phyloP scores from a whole-genome alignment of 2,888 invertebrate species.

The Nasonia oneida region DNA sequence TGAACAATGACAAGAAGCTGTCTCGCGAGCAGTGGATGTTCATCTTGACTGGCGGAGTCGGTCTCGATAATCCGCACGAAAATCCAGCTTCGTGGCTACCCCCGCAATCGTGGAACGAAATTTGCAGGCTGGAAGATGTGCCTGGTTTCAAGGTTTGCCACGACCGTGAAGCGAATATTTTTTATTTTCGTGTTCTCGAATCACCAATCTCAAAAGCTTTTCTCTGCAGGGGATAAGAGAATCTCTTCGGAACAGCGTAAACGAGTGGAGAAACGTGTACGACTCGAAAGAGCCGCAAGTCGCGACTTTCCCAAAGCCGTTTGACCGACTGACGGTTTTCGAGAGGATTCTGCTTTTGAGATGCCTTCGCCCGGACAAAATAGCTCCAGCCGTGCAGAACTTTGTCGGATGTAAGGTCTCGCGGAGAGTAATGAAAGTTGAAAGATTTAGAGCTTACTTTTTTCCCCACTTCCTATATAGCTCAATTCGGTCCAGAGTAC shows the following conservation, averaged over 20 bases:
- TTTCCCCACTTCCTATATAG: constrained; percentile 75
- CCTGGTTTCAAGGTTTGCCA: constrained; percentile 79
- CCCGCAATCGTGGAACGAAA: constrained; percentile 87
- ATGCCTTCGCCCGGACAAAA: constrained; percentile 93
- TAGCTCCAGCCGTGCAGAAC: constrained; percentile 88
- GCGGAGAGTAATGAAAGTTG: neutral
- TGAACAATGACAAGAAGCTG: constrained; percentile 82
- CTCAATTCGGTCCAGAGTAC: constrained; percentile 87
- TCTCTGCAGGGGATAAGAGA: constrained; percentile 83
- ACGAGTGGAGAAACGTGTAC: constrained; percentile 87
- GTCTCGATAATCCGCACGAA: constrained; percentile 86
- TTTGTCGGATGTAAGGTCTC: constrained; percentile 83
- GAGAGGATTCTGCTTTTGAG: constrained; percentile 89
- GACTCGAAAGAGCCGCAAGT: constrained; percentile 88
- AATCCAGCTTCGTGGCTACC: constrained; percentile 89
- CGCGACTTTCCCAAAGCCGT: constrained; percentile 85
- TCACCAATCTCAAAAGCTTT: neutral
- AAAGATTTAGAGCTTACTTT: neutral
- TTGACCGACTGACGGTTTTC: constrained; percentile 85
- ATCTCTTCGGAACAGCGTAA: constrained; percentile 82
- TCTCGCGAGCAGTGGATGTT: constrained; percentile 90
- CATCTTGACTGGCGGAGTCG: constrained; percentile 91
- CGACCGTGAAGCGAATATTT: too few relatives aligned
- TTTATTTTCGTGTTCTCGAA: neutral
- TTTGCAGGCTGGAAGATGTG: constrained; percentile 84